Conservation (phyloP, 2,113 vertebrate species). For the Rhipidura dahli region DNA sequence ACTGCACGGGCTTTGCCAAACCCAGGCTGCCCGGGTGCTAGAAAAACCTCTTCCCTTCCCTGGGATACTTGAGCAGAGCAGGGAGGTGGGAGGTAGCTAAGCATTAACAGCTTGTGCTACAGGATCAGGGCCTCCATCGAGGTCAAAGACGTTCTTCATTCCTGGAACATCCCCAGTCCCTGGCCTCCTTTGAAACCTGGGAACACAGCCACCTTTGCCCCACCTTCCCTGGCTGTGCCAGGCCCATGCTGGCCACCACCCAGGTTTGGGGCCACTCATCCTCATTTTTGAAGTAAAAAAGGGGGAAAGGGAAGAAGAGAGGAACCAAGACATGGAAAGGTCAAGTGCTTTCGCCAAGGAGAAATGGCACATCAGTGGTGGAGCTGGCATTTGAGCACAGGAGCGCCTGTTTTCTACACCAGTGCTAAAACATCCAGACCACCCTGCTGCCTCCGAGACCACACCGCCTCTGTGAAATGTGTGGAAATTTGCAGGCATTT, state of each 20-base stretch:
- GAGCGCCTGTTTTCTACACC: slow-evolving; percentile 23
- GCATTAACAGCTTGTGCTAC: slow-evolving; percentile 20
- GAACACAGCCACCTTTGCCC: slow-evolving; percentile 71
- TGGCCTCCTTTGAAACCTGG: slow-evolving; percentile 51
- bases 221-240: slow-evolving; percentile 66
- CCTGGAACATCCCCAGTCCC: slow-evolving; percentile 51
- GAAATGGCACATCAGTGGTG: neutral
- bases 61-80: neutral
- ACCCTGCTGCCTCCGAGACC: slow-evolving; percentile 67
- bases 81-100: slow-evolving; percentile 33
- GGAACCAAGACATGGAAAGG: neutral
- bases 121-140: neutral
- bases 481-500: slow-evolving; percentile 73
- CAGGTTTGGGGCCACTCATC: slow-evolving; percentile 32
- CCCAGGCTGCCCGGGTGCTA: neutral
- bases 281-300: neutral
- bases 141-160: slow-evolving; percentile 30
- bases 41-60: slow-evolving; percentile 18
- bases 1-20: neutral
- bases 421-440: slow-evolving; percentile 65
- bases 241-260: slow-evolving; percentile 49
- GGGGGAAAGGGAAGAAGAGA: neutral
- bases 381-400: neutral
- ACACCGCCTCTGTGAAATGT: slow-evolving; percentile 72
- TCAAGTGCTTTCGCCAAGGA: neutral